Conservation (phyloP, 2,888 invertebrate genomes). For the Drosophila colorata region DNA sequence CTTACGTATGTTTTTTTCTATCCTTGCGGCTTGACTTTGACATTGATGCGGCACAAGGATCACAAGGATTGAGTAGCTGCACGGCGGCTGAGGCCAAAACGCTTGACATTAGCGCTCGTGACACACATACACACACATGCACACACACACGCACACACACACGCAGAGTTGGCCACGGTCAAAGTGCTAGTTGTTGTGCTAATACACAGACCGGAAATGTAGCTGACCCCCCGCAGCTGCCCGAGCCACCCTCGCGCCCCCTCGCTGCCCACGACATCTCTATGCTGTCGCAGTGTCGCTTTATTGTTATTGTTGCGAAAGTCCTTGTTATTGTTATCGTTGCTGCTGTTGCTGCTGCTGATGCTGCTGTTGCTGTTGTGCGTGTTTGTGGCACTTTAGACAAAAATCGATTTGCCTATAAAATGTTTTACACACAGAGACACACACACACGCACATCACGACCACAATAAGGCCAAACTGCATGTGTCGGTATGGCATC, state of each 20-base stretch:
- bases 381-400: conserved; percentile 80
- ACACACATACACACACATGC: conserved; percentile 6
- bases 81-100: conserved; percentile 24
- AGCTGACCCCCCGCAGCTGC: background rate
- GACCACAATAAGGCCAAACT: conserved; percentile 41
- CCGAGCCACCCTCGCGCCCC: too few relatives aligned
- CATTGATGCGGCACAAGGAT: conserved; percentile 66
- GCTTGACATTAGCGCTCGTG: conserved; percentile 45
- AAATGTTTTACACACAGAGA: conserved; percentile 72
- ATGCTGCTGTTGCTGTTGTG: conserved; percentile 39
- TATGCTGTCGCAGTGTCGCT: conserved; percentile 49
- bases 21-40: conserved; percentile 47
- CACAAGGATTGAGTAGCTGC: conserved; percentile 24
- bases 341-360: conserved; percentile 27
- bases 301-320: conserved; percentile 67
- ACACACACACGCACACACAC: background rate
- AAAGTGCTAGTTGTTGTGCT: conserved; percentile 52
- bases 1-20: conserved; percentile 4
- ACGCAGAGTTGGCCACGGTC: conserved; percentile 47
- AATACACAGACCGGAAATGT: conserved; percentile 59
- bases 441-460: conserved; percentile 34
- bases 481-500: conserved; percentile 48
- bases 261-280: background rate
- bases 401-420: conserved; percentile 82
- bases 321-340: conserved; percentile 64